phyloP scores from a whole-genome alignment of 2,888 invertebrate species.

The Lasioglossum oenotherae region DNA sequence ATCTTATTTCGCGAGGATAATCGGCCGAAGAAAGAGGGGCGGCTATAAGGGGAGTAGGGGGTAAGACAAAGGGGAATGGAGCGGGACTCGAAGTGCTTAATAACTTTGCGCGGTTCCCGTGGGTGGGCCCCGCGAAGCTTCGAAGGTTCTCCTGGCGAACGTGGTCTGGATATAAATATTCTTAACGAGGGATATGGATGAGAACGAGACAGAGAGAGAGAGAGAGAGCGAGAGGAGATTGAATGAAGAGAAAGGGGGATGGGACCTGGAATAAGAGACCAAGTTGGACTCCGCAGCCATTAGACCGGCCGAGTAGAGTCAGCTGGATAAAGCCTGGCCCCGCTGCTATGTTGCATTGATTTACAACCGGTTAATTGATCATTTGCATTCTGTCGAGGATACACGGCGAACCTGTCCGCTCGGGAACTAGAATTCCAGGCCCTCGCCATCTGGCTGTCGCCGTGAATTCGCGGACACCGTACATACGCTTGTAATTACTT shows the following conservation, averaged over 20 bases:
- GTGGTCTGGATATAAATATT: constrained; percentile 82
- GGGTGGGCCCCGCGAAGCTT: constrained; percentile 60
- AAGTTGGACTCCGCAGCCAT: constrained; percentile 53
- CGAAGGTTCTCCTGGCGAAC: constrained; percentile 73
- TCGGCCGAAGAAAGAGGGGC: constrained; percentile 9
- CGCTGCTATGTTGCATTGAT: constrained; percentile 74
- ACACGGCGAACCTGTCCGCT: constrained; percentile 32
- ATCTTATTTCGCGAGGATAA: constrained; percentile 32
- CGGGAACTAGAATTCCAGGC: constrained; percentile 47
- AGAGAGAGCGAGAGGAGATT: constrained; percentile 12
- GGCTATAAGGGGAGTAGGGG: not conserved
- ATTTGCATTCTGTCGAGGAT: constrained; percentile 78
- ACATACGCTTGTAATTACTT: constrained; percentile 19
- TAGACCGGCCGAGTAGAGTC: constrained; percentile 50
- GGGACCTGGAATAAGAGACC: constrained; percentile 58
- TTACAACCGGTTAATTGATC: constrained; percentile 82
- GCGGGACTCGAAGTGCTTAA: constrained; percentile 51
- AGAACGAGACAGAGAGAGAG: constrained; percentile 48
- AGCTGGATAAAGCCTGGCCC: constrained; percentile 69
- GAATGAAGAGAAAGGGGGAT: constrained; percentile 47
- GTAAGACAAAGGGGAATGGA: constrained; percentile 5
- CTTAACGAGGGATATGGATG: constrained; percentile 70
- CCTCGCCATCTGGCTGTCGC: constrained; percentile 36
- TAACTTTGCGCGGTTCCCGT: constrained; percentile 51
- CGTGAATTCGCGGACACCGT: constrained; percentile 42